Base-by-base conservation (phyloP, 2,113 vertebrate species). In the Oreochromis tanganicae region DNA sequence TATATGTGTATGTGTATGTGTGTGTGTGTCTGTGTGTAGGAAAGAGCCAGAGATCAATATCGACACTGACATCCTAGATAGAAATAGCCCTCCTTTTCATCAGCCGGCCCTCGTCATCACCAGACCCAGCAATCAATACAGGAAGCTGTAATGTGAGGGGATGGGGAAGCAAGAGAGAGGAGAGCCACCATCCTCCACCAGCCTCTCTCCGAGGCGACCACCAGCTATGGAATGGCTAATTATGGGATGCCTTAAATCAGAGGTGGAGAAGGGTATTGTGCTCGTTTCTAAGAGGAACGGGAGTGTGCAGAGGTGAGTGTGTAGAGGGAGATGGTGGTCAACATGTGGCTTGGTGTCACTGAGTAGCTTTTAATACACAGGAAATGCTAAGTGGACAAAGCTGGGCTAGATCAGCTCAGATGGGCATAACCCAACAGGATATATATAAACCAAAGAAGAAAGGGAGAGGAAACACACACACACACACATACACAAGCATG, bases 21-120 rank as follows among this genome's bases (percentile, higher is more conserved):
- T 50, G 71, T 38, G 78, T 59, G 59, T 71, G 83, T 86, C 90
- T 75, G 89, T 89, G 90, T 91, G 88, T 94, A 73, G 85, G 92
- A 93, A 92, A 89, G 84, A 93, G 87, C 57, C 57, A 36, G 79
- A 85, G 87, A 93, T 95, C 94, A 80, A 95, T 96, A 91, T 68
- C 0, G 71, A 85, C 86, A 87, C 91, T 82, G 91, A 92, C 93
- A 95, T 93, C 92, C 93, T 90, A 94, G 94, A 91, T 95, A 88
- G 93, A 96, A 95, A 95, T 96, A 95, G 92, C 85, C 85, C 81
- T 94, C 88, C 93, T 95, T 91, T 95, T 95, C 94, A 95, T 94
- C 92, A 93, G 92, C 85, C 88, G 9, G 88, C 55, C 89, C 87
- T 93, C 89, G 89, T 94, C 94, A 94, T 93, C 93, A 87, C 90